These are phyloP conservation scores for Alcis repandata DNA, from an alignment of 2,888 invertebrate species.

Conservation along the genomic window DNA sequence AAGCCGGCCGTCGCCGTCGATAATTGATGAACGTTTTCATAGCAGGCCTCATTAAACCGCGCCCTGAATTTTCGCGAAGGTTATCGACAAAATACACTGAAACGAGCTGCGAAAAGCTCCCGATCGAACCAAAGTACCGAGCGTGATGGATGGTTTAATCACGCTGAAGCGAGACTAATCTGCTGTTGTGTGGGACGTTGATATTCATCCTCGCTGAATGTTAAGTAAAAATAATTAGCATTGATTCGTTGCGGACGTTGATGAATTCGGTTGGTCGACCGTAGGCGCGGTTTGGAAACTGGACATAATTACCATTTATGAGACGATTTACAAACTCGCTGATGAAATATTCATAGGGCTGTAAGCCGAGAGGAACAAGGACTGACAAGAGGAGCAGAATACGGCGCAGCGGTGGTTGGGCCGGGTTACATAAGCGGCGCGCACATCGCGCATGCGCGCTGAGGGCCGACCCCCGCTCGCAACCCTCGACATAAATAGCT, in stretches of 20 bases:
- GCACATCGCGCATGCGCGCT: slow-evolving; percentile 76
- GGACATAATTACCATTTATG: slow-evolving; percentile 56
- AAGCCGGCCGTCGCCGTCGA: slow-evolving; percentile 79
- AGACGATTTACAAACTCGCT: slow-evolving; percentile 51
- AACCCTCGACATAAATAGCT: slow-evolving; percentile 85
- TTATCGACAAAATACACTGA: slow-evolving; percentile 67
- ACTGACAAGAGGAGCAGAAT: slow-evolving; percentile 48
- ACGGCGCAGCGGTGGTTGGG: slow-evolving; percentile 58
- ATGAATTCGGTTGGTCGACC: slow-evolving; percentile 6
- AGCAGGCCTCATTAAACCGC: slow-evolving; percentile 81
- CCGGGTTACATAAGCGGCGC: slow-evolving; percentile 79
- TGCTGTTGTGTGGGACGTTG: slow-evolving; percentile 40
- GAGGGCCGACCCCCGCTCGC: slow-evolving; percentile 70
- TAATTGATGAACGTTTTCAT: slow-evolving; percentile 85
- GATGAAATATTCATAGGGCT: slow-evolving; percentile 67
- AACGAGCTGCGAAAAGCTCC: slow-evolving; percentile 56
- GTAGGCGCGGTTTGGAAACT: slow-evolving; percentile 38
- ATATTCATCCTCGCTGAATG: slow-evolving; percentile 13
- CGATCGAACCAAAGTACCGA: slow-evolving; percentile 46
- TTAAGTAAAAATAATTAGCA: slow-evolving; percentile 7
- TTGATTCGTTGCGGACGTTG: slow-evolving; percentile 4
- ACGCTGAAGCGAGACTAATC: slow-evolving; percentile 49
- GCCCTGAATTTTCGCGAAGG: slow-evolving; percentile 81
- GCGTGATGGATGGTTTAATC: slow-evolving; percentile 56
- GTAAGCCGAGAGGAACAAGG: slow-evolving; percentile 49